Conservation (phyloP, 2,888 invertebrate species). For the Dryobotodes eremita region DNA sequence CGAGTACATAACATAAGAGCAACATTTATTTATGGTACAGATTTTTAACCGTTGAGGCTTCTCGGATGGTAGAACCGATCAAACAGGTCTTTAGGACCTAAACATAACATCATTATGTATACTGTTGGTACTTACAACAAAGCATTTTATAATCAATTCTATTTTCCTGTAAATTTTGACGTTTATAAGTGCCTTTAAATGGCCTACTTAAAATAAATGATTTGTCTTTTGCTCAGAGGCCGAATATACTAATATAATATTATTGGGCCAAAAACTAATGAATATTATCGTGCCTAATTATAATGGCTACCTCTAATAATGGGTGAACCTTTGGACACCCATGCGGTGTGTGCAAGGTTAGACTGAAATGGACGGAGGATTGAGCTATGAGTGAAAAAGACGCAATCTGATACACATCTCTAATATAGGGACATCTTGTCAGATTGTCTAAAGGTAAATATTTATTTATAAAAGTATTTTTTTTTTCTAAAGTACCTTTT, state of each 20-base stretch:
- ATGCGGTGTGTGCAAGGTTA: neutral
- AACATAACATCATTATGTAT: neutral
- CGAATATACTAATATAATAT: neutral
- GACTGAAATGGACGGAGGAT: conserved; percentile 26
- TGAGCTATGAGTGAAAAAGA: neutral
- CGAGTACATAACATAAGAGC: conserved; percentile 38
- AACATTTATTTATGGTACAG: neutral
- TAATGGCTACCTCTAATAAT: neutral
- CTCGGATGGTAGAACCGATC: neutral
- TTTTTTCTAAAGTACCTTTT: neutral
- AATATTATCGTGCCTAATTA: neutral
- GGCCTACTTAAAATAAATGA: neutral
- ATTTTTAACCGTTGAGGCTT: neutral
- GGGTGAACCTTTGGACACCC: neutral
- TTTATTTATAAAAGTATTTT: neutral
- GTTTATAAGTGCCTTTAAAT: too few species aligned
- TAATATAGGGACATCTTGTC: conserved; percentile 36
- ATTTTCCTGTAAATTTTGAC: neutral
- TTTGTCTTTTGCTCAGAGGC: neutral
- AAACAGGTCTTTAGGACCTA: too few species aligned
- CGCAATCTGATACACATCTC: conserved; percentile 9
- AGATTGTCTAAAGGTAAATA: neutral
- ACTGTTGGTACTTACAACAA: too few species aligned
- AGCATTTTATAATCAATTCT: neutral
- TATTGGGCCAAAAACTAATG: neutral